Percentiles rank a stretch among this genome's conserved stretches.
Conservation (phyloP, 2,113 vertebrate genomes). For the Fregata magnificens region DNA sequence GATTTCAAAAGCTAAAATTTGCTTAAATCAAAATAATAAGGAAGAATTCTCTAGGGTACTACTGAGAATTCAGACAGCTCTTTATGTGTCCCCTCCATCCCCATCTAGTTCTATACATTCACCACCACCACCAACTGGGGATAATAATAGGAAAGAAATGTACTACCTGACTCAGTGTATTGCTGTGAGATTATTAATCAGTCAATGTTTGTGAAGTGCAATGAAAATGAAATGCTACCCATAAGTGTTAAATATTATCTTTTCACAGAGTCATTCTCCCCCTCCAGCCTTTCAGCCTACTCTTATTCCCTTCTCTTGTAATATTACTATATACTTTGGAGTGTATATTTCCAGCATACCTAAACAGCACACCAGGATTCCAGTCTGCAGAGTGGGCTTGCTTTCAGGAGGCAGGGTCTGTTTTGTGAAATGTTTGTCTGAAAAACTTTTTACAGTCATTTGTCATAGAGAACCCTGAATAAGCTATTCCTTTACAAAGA, state of each 20-base stretch:
- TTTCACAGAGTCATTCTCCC: not conserved
- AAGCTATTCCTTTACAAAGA: not conserved
- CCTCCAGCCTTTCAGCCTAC: not conserved
- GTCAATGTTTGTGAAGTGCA: constrained; percentile 36
- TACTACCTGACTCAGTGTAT: constrained; percentile 18
- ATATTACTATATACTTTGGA: not conserved
- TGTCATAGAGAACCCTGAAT: not conserved
- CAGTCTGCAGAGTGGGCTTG: not conserved
- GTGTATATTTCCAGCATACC: not conserved
- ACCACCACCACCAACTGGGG: not conserved
- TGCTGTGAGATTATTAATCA: constrained; percentile 56
- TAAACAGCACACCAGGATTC: not conserved
- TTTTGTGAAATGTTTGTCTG: not conserved
- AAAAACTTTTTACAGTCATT: not conserved
- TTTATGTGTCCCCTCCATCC: not conserved
- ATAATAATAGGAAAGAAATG: constrained; percentile 50
- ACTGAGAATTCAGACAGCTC: constrained; percentile 53
- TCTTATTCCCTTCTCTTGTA: not conserved
- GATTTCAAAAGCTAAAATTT: constrained; percentile 54
- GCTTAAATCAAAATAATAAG: constrained; percentile 58
- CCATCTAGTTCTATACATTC: constrained; percentile 4
- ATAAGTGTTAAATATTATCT: constrained; percentile 41
- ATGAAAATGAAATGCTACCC: constrained; percentile 20
- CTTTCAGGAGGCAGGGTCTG: not conserved
- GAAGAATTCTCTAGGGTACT: constrained; percentile 36